Evolutionary conservation across 2,113 vertebrate species (phyloP).

Genomic region (Origma solitaria): DNA sequence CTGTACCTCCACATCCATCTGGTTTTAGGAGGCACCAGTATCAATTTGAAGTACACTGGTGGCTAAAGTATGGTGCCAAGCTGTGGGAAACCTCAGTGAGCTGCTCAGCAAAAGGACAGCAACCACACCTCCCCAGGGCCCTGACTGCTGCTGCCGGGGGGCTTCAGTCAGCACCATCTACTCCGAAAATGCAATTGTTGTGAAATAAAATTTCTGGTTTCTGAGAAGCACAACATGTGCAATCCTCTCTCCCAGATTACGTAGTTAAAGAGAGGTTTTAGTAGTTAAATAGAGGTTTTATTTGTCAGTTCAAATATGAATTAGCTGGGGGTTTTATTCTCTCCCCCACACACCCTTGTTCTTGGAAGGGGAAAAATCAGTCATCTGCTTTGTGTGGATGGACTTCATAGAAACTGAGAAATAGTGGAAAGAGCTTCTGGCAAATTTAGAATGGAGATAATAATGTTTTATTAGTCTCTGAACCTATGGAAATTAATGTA

Average conservation of each 20-base stretch:
- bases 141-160: fast-evolving
- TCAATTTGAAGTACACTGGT: background rate
- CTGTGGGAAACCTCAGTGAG: background rate
- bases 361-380: background rate
- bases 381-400: background rate
- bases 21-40: background rate
- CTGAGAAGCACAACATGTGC: background rate
- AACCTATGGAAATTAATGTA: background rate
- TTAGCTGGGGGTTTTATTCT: background rate
- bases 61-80: no score
- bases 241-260: background rate
- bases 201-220: background rate
- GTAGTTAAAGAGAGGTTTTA: background rate
- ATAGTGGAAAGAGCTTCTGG: background rate
- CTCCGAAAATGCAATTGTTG: fast-evolving
- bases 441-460: background rate
- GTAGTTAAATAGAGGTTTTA: background rate
- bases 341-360: fast-evolving
- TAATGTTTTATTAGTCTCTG: background rate
- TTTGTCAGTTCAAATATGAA: background rate
- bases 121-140: background rate
- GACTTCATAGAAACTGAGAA: background rate
- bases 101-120: fast-evolving
- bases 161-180: no score
- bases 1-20: no score